Conservation (phyloP, 2,888 invertebrate species). For the Mythimna albipuncta region DNA sequence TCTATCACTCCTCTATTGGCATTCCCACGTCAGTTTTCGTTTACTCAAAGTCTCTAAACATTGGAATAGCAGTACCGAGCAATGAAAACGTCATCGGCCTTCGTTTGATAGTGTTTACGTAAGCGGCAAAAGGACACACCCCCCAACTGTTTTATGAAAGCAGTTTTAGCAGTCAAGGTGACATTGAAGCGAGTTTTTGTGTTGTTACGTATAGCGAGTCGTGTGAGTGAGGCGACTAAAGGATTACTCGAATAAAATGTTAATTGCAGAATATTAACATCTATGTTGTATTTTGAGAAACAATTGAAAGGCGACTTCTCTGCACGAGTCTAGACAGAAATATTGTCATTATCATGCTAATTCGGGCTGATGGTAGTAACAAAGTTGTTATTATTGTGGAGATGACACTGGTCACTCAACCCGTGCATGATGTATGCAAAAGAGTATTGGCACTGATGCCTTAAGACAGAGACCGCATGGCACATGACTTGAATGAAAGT, state of each 20-base stretch:
- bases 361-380: background rate
- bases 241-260: slow-evolving; percentile 7
- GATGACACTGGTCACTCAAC: slow-evolving; percentile 47
- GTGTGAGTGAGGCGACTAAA: slow-evolving; percentile 12
- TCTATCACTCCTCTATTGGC: background rate
- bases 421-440: slow-evolving; percentile 32
- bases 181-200: slow-evolving; percentile 44
- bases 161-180: slow-evolving; percentile 56
- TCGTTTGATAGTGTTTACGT: slow-evolving; percentile 49
- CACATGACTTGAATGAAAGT: slow-evolving; percentile 57
- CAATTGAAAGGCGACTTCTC: background rate
- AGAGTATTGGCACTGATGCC: slow-evolving; percentile 26
- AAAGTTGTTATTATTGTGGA: slow-evolving; percentile 2
- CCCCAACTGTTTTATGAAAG: slow-evolving; percentile 46
- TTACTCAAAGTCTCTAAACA: slow-evolving; percentile 37
- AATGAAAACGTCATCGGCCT: slow-evolving; percentile 52
- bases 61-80: slow-evolving; percentile 15
- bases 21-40: slow-evolving; percentile 19
- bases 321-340: slow-evolving; percentile 1
- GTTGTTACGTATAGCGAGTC: slow-evolving; percentile 20
- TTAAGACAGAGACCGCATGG: slow-evolving; percentile 40
- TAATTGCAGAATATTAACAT: slow-evolving; percentile 6
- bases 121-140: slow-evolving; percentile 49
- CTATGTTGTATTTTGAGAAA: slow-evolving; percentile 10
- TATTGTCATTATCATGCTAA: slow-evolving; percentile 1